Percentiles rank a stretch among this genome's conserved stretches.
Conservation (phyloP, 2,888 invertebrate genomes). For the Cephalotes varians region DNA sequence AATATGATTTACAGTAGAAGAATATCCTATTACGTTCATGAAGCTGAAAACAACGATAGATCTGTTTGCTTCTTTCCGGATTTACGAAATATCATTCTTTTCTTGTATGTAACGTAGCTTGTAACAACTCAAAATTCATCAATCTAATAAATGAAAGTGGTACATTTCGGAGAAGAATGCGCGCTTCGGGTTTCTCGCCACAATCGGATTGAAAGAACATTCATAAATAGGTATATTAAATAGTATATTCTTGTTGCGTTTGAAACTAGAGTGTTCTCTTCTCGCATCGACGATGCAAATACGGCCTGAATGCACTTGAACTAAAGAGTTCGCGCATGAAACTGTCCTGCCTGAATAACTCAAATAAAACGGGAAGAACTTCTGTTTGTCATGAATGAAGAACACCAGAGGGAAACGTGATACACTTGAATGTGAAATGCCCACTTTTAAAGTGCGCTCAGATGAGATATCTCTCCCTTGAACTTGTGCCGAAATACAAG, state of each 20-base stretch:
- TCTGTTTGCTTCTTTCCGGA: constrained; percentile 49
- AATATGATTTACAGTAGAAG: neutral
- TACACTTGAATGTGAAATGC: constrained; percentile 49
- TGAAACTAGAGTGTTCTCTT: constrained; percentile 42
- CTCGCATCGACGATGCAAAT: constrained; percentile 10
- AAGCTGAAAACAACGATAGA: constrained; percentile 53
- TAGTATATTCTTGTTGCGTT: constrained; percentile 57
- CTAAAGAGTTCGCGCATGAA: constrained; percentile 44
- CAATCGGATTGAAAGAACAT: constrained; percentile 63
- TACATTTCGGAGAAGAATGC: constrained; percentile 72
- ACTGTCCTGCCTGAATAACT: constrained; percentile 40
- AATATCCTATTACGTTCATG: constrained; percentile 61
- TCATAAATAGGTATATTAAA: constrained; percentile 48
- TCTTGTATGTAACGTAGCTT: constrained; percentile 67
- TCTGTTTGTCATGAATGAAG: constrained; percentile 14
- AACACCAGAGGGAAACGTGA: constrained; percentile 32
- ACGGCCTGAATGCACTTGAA: constrained; percentile 44
- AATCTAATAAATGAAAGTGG: constrained; percentile 71
- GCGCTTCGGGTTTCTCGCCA: constrained; percentile 73
- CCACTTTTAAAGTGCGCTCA: constrained; percentile 45
- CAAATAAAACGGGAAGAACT: constrained; percentile 47
- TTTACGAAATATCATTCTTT: constrained; percentile 64
- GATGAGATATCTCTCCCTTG: constrained; percentile 26
- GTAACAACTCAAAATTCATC: constrained; percentile 71
- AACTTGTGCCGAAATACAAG: constrained; percentile 9